Evolutionary conservation across 2,888 invertebrate species (phyloP).

Genomic region (Chrysolina haemoptera): DNA sequence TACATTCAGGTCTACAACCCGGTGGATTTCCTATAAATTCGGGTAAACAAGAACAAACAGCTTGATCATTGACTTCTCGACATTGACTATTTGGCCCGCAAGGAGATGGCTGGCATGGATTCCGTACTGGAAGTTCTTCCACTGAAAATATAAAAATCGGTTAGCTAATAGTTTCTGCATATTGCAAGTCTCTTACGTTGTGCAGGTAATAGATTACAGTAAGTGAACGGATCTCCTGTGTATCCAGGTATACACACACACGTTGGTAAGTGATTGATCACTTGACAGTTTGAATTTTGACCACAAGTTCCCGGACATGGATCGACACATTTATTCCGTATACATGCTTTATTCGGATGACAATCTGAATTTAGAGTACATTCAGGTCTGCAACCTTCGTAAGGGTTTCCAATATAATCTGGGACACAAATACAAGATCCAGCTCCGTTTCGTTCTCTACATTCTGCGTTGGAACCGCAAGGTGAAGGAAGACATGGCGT

Average conservation of each 20-base stretch:
- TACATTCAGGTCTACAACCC: constrained; percentile 83
- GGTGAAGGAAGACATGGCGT: constrained; percentile 83
- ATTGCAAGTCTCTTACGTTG: constrained; percentile 31
- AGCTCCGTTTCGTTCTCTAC: constrained; percentile 73
- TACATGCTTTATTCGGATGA: constrained; percentile 78
- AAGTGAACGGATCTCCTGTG: constrained; percentile 78
- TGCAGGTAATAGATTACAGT: constrained; percentile 67
- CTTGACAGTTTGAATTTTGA: constrained; percentile 81
- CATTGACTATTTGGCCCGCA: constrained; percentile 85
- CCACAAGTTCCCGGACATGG: constrained; percentile 89
- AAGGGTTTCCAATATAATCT: constrained; percentile 85
- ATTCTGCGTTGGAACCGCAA: constrained; percentile 83
- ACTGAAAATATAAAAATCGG: not conserved
- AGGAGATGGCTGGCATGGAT: constrained; percentile 80
- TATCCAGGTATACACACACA: constrained; percentile 81
- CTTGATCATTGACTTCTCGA: constrained; percentile 71
- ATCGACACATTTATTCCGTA: constrained; percentile 81
- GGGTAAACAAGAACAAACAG: constrained; percentile 70
- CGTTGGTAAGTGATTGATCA: constrained; percentile 84
- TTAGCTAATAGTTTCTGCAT: not conserved
- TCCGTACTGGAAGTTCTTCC: constrained; percentile 61
- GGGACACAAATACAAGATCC: constrained; percentile 80
- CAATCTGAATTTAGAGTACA: constrained; percentile 86
- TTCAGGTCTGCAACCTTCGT: constrained; percentile 84
- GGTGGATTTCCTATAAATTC: constrained; percentile 74